A percentile compares a stretch with the other conserved stretches of the same genome.
phyloP scores from a whole-genome alignment of 2,888 invertebrate genomes.

The Tipula vernalis region DNA sequence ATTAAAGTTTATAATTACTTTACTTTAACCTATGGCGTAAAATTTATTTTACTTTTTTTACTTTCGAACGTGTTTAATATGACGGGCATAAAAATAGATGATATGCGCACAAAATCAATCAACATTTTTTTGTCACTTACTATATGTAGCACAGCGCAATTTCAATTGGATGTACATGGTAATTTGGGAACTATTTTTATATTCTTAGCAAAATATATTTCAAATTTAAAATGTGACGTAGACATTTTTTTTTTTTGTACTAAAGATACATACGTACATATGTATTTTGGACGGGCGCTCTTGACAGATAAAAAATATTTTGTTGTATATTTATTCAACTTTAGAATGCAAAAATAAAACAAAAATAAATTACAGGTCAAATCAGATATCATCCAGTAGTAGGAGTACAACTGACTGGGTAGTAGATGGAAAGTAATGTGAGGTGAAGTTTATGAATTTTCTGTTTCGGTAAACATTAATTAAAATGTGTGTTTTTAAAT shows the following conservation, averaged over 20 bases:
- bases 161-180: neutral
- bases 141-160: neutral
- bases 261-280: neutral
- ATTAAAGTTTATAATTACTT: neutral
- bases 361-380: neutral
- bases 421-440: neutral
- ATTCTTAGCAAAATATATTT: neutral
- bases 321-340: neutral
- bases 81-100: neutral
- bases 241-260: neutral
- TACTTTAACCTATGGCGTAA: neutral
- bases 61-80: neutral
- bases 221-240: neutral
- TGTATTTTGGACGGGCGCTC: neutral
- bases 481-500: neutral
- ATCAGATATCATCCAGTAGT: neutral
- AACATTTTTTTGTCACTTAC: neutral
- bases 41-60: neutral
- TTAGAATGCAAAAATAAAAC: neutral
- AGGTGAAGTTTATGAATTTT: neutral
- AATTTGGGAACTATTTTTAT: neutral
- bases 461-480: neutral
- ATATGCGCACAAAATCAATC: neutral
- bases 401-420: neutral
- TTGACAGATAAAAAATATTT: neutral